Evolutionary conservation across 2,797 vertebrate genomes (phyloP).

Genomic region (Linurgus olivaceus): DNA sequence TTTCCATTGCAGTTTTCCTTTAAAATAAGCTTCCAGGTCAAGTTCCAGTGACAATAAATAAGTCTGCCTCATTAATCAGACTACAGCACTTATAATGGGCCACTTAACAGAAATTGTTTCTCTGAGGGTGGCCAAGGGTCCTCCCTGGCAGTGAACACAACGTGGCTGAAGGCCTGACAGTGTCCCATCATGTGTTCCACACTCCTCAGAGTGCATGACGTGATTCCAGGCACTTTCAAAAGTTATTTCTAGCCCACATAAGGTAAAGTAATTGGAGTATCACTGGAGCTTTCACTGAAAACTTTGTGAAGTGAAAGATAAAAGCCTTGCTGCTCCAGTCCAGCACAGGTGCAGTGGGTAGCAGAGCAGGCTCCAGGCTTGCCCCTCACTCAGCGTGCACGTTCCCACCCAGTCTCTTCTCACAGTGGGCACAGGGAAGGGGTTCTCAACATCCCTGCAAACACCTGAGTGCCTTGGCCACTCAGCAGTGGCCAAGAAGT

Average conservation of each 20-base stretch:
- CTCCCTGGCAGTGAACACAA: neutral
- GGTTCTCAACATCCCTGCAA: neutral
- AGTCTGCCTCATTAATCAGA: neutral
- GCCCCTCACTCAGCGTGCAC: rapidly evolving
- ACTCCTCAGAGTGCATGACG: neutral
- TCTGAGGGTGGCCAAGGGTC: neutral
- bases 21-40: conserved; percentile 18
- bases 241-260: neutral
- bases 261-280: neutral
- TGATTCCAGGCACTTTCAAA: neutral
- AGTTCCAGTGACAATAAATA: conserved; percentile 8
- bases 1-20: neutral
- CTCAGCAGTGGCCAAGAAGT: neutral
- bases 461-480: neutral
- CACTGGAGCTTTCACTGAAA: neutral
- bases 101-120: conserved; percentile 1
- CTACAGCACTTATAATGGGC: neutral
- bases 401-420: neutral
- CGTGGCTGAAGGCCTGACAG: neutral
- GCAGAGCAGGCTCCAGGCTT: neutral
- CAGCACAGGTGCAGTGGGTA: neutral
- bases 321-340: rapidly evolving
- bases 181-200: neutral
- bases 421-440: neutral
- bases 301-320: neutral